These are phyloP conservation scores for Psittacula echo DNA, from an alignment of 2,797 vertebrate genomes.

Conservation along the genomic window DNA sequence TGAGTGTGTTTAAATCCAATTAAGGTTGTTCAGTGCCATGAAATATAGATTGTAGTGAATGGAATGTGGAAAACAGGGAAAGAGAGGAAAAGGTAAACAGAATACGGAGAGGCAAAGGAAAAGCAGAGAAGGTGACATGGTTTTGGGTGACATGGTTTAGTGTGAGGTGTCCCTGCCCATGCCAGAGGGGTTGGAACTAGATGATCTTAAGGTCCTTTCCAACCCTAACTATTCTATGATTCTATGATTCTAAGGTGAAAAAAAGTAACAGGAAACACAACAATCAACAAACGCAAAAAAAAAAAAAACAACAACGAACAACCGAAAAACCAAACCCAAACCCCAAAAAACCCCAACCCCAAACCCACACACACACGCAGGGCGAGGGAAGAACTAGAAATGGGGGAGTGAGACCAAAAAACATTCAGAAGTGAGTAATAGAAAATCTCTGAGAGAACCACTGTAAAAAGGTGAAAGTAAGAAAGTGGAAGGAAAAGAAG, in stretches of 20 bases:
- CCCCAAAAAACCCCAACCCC: too few relatives aligned
- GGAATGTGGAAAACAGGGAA: neutral
- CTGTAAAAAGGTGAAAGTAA: neutral
- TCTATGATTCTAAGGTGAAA: neutral
- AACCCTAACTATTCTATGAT: too few relatives aligned
- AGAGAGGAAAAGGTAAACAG: neutral
- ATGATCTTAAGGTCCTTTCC: too few relatives aligned
- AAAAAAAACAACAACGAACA: too few relatives aligned
- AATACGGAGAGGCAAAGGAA: neutral
- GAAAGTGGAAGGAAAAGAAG: neutral
- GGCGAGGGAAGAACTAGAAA: neutral
- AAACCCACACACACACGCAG: too few relatives aligned
- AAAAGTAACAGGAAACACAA: neutral
- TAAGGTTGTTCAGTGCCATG: neutral
- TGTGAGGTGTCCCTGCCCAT: too few relatives aligned
- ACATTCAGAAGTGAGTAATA: neutral
- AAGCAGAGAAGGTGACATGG: neutral
- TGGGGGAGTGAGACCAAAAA: neutral
- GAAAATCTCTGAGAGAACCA: neutral
- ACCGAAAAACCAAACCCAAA: too few relatives aligned
- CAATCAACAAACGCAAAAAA: neutral
- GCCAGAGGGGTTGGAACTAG: too few relatives aligned
- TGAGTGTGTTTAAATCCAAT: neutral
- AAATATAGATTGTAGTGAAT: neutral
- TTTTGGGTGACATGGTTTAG: too few relatives aligned